Percentiles rank a stretch among this genome's conserved stretches.
Conservation (phyloP, 2,797 vertebrate genomes). For the Sebastes vulpes region DNA sequence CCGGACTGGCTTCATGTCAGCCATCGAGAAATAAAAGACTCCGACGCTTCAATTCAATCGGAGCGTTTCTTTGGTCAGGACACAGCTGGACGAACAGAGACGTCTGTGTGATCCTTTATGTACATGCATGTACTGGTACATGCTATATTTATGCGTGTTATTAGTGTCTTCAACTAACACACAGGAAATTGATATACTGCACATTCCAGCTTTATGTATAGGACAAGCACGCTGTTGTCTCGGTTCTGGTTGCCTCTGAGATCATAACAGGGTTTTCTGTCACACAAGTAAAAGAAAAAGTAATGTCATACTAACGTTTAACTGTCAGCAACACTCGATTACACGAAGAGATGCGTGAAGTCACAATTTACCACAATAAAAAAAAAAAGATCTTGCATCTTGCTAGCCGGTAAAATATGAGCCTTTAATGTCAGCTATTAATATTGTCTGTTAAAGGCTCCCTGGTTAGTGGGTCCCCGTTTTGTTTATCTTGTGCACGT, state of each 20-base stretch:
- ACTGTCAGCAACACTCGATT: neutral
- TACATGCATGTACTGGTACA: slow-evolving; percentile 1
- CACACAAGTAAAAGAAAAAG: neutral
- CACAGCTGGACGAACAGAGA: slow-evolving; percentile 51
- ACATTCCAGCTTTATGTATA: slow-evolving; percentile 27
- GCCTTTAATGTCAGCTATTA: neutral
- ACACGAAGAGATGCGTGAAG: neutral
- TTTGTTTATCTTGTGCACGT: neutral
- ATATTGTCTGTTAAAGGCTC: neutral
- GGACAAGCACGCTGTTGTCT: slow-evolving; percentile 1
- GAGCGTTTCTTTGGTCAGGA: slow-evolving; percentile 21
- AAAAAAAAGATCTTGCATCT: neutral
- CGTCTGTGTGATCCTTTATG: slow-evolving; percentile 11
- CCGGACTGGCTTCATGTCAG: slow-evolving; percentile 8
- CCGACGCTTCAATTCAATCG: slow-evolving; percentile 32
- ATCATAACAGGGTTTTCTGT: neutral
- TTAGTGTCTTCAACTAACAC: slow-evolving; percentile 15
- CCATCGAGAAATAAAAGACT: slow-evolving; percentile 29
- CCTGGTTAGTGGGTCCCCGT: neutral
- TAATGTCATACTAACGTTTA: neutral
- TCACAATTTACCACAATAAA: neutral
- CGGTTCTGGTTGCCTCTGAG: neutral
- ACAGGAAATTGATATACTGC: slow-evolving; percentile 9
- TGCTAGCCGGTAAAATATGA: neutral
- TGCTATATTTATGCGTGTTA: slow-evolving; percentile 11